Evolutionary conservation across 2,888 invertebrate genomes (phyloP).

Genomic region (Drosophila neotestacea): DNA sequence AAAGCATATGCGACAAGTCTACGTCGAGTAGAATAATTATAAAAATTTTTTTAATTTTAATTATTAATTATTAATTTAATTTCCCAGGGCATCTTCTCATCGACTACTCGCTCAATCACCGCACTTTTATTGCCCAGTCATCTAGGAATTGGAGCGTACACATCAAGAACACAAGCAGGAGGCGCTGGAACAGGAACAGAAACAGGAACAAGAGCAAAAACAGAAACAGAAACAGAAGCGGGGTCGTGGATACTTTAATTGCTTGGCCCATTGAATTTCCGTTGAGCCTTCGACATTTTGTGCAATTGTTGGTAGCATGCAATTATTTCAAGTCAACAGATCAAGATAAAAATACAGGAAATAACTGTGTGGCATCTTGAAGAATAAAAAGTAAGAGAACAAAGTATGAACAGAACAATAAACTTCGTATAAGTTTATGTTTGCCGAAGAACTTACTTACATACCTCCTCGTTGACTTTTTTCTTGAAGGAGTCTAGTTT

Average conservation of each 20-base stretch:
- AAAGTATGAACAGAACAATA: not conserved
- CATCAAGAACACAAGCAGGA: not conserved
- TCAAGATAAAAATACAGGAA: conserved; percentile 43
- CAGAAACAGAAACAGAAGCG: not conserved
- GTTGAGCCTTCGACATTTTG: conserved; percentile 15
- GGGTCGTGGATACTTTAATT: conserved; percentile 15
- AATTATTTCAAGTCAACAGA: conserved; percentile 58
- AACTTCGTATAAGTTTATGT: not conserved
- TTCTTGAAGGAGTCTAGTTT: too few relatives aligned
- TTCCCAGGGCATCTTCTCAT: conserved; percentile 7
- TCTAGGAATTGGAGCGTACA: conserved; percentile 37
- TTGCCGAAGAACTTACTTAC: not conserved
- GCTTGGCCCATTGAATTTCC: conserved; percentile 44
- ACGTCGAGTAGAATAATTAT: not conserved
- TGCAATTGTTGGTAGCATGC: conserved; percentile 60
- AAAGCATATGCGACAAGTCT: not conserved
- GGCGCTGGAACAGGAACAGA: not conserved
- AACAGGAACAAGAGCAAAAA: not conserved
- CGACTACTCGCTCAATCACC: not conserved
- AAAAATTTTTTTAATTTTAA: not conserved
- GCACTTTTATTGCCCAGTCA: conserved; percentile 4
- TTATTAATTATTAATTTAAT: not conserved
- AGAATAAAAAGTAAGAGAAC: not conserved
- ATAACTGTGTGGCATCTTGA: conserved; percentile 5
- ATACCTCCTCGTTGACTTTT: not conserved